Percentiles rank a stretch among this genome's conserved stretches.
Conservation (phyloP, 1,140 invertebrate species). For the Camponotus vicinus region DNA sequence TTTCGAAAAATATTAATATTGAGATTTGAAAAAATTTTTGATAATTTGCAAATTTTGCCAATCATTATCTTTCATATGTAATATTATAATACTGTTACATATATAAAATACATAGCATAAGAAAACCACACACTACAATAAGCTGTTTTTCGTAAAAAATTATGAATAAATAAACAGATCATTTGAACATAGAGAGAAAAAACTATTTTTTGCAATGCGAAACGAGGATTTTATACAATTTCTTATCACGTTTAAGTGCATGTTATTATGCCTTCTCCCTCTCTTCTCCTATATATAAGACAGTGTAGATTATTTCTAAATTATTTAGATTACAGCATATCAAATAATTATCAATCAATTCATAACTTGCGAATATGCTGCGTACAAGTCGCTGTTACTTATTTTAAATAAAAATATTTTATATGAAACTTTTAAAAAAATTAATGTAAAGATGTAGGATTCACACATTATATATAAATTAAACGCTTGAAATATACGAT, state of each 20-base stretch:
- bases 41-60: too few species aligned
- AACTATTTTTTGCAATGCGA: too few species aligned
- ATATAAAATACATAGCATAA: too few species aligned
- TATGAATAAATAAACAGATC: background rate
- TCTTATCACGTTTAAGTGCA: too few species aligned
- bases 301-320: conserved; percentile 75
- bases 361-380: conserved; percentile 78
- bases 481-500: background rate
- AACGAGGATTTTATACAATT: background rate
- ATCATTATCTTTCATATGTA: too few species aligned
- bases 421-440: background rate
- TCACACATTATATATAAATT: background rate
- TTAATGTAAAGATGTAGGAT: background rate
- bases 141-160: background rate
- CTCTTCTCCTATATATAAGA: conserved; percentile 23
- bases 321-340: conserved; percentile 30
- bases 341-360: conserved; percentile 49
- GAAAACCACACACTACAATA: too few species aligned
- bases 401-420: conserved; percentile 60
- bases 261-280: too few species aligned
- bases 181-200: background rate
- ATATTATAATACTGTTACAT: too few species aligned
- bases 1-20: too few species aligned
- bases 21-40: too few species aligned
- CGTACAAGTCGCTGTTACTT: conserved; percentile 78